Percentiles rank a stretch among this genome's conserved stretches.
phyloP scores from a whole-genome alignment of 2,888 invertebrate species.

The Sminthurinus aureus region DNA sequence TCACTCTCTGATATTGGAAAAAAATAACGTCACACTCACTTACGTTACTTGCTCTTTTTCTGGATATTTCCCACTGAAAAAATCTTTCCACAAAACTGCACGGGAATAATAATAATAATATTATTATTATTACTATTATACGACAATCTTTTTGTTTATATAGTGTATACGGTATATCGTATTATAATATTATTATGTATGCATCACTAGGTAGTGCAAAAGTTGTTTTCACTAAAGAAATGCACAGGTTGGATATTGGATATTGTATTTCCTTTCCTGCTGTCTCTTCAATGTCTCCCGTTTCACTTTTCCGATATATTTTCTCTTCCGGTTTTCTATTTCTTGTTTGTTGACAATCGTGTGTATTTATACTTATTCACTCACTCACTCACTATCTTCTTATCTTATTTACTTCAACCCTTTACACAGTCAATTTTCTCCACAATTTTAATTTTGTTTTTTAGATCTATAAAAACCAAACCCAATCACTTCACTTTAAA shows the following conservation, averaged over 20 bases:
- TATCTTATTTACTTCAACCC: neutral
- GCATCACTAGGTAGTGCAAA: too few relatives aligned
- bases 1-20: neutral
- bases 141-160: too few relatives aligned
- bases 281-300: constrained; percentile 8
- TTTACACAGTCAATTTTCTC: neutral
- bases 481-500: neutral
- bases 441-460: neutral
- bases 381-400: neutral
- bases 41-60: neutral
- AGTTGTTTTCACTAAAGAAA: too few relatives aligned
- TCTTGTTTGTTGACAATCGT: neutral
- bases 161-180: too few relatives aligned
- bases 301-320: neutral
- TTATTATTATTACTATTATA: too few relatives aligned
- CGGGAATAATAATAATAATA: too few relatives aligned
- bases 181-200: too few relatives aligned
- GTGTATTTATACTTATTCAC: too few relatives aligned
- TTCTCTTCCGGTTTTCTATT: neutral
- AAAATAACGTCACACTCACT: constrained; percentile 1
- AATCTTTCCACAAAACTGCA: too few relatives aligned
- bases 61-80: neutral
- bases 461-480: neutral
- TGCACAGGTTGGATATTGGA: neutral
- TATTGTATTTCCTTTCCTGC: constrained; percentile 26